A percentile compares a stretch with the other conserved stretches of the same genome.
phyloP scores from a whole-genome alignment of 2,113 vertebrate species.

The Calonectris borealis region DNA sequence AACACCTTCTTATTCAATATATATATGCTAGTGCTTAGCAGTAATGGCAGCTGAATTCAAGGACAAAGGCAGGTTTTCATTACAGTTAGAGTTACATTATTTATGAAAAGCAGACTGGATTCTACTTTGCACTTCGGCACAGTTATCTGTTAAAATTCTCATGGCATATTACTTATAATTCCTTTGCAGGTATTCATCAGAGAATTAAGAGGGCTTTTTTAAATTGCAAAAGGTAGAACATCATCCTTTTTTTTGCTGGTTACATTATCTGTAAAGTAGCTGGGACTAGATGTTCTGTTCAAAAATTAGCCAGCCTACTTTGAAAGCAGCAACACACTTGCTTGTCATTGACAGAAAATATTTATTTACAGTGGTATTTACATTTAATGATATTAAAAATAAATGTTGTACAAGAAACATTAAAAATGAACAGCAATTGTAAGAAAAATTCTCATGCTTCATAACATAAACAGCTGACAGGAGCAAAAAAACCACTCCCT shows the following conservation, averaged over 20 bases:
- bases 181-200: neutral
- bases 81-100: neutral
- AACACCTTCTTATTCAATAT: neutral
- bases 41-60: neutral
- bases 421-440: neutral
- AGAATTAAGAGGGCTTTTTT: neutral
- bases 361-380: slow-evolving; percentile 54
- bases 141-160: neutral
- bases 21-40: neutral
- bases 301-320: slow-evolving; percentile 34
- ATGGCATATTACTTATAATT: neutral
- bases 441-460: slow-evolving; percentile 17
- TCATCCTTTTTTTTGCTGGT: neutral
- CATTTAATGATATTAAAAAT: slow-evolving; percentile 21
- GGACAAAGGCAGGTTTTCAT: neutral
- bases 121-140: neutral
- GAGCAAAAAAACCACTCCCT: neutral
- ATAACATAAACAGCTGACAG: neutral
- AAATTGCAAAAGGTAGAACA: neutral
- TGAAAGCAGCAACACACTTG: slow-evolving; percentile 62
- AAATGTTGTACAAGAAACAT: neutral
- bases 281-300: neutral
- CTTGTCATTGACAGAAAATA: slow-evolving; percentile 39
- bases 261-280: neutral
- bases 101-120: neutral